A percentile compares a stretch with the other conserved stretches of the same genome.
These are phyloP conservation scores for Drosophila ogumai DNA, from an alignment of 1,140 invertebrate species.

Conservation along the genomic window DNA sequence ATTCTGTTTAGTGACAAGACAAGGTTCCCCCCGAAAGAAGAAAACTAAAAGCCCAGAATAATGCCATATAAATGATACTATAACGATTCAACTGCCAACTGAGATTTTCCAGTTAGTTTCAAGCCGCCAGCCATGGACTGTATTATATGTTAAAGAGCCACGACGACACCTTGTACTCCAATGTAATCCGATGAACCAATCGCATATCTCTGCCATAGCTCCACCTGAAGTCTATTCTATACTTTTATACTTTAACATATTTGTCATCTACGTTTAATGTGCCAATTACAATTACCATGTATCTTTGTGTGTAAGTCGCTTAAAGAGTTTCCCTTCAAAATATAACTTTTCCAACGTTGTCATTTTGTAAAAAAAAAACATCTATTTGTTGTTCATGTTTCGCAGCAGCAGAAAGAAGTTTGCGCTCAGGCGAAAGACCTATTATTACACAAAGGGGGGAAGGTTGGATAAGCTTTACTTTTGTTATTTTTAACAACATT, in stretches of 20 bases:
- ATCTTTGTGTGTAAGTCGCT: slow-evolving; percentile 69
- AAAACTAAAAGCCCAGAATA: slow-evolving; percentile 35
- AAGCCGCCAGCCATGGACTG: slow-evolving; percentile 74
- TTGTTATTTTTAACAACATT: background rate
- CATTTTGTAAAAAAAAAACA: slow-evolving; percentile 57
- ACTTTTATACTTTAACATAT: slow-evolving; percentile 62
- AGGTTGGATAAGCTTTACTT: background rate
- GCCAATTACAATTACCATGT: slow-evolving; percentile 69
- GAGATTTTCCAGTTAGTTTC: slow-evolving; percentile 63
- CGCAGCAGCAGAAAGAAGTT: slow-evolving; percentile 71
- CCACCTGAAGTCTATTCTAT: slow-evolving; percentile 58
- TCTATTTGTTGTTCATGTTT: slow-evolving; percentile 73
- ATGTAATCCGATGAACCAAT: slow-evolving; percentile 38
- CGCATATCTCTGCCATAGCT: slow-evolving; percentile 50
- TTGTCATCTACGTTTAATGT: slow-evolving; percentile 78
- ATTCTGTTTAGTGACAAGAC: slow-evolving; percentile 70
- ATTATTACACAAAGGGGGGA: background rate
- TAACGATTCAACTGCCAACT: slow-evolving; percentile 68
- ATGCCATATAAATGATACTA: slow-evolving; percentile 55
- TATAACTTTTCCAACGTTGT: slow-evolving; percentile 80
- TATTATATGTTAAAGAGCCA: slow-evolving; percentile 62
- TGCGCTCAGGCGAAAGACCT: slow-evolving; percentile 73
- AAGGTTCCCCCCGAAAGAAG: slow-evolving; percentile 16
- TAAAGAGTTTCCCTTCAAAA: slow-evolving; percentile 64
- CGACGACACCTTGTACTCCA: slow-evolving; percentile 23